These are phyloP conservation scores for Whitmania pigra DNA, from an alignment of 1,140 invertebrate genomes.

Conservation along the genomic window DNA sequence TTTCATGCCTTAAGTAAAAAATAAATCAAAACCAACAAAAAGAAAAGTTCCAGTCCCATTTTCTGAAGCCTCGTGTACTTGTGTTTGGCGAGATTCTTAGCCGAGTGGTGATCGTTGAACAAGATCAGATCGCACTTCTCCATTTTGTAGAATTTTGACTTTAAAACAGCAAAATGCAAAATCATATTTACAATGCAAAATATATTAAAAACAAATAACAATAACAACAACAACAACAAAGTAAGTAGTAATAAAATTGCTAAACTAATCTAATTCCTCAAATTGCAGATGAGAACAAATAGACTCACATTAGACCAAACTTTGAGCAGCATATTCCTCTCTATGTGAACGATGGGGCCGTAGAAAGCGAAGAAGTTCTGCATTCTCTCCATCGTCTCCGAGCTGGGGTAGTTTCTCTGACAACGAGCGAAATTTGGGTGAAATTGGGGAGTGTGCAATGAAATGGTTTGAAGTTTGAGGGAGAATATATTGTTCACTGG, in stretches of 20 bases:
- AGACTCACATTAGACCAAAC: background rate
- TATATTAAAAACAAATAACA: background rate
- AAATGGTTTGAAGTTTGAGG: background rate
- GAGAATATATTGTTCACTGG: background rate
- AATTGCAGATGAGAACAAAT: background rate
- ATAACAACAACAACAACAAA: background rate
- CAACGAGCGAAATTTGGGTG: background rate
- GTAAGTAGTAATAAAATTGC: background rate
- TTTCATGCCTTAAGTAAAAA: too few species aligned
- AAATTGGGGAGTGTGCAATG: background rate
- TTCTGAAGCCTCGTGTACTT: background rate
- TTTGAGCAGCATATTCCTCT: constrained; percentile 1
- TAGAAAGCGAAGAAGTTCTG: constrained; percentile 12
- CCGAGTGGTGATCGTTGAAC: background rate
- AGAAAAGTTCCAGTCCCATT: constrained; percentile 4
- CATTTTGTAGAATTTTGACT: background rate
- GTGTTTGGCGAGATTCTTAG: background rate
- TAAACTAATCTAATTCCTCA: background rate
- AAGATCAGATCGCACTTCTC: constrained; percentile 1
- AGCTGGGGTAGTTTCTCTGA: constrained; percentile 14
- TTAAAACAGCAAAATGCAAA: background rate
- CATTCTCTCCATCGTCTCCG: constrained; percentile 14
- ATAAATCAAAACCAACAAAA: background rate
- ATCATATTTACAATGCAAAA: background rate
- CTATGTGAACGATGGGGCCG: constrained; percentile 13